Evolutionary conservation across 2,797 vertebrate species (phyloP).

Genomic region (Emys orbicularis): DNA sequence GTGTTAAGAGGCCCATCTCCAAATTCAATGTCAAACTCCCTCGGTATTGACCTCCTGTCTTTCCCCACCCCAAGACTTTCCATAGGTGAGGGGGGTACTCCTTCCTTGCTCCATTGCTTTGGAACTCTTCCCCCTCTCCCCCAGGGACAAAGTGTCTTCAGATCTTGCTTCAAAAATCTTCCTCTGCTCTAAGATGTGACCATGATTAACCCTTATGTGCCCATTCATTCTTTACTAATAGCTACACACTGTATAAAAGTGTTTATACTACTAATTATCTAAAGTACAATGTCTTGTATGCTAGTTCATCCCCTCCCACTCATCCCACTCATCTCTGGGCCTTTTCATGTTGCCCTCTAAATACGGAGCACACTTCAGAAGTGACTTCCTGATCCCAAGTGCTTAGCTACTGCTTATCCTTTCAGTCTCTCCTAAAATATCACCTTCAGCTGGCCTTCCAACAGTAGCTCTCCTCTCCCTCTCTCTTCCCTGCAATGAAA

Average conservation of each 20-base stretch:
- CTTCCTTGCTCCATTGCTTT: neutral
- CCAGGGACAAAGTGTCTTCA: neutral
- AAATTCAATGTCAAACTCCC: neutral
- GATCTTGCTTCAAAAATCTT: neutral
- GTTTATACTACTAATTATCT: neutral
- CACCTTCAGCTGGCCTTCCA: neutral
- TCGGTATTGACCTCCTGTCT: neutral
- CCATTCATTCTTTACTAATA: neutral
- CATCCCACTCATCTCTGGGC: neutral
- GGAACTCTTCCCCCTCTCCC: neutral
- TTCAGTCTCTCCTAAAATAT: neutral
- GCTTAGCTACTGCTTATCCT: neutral
- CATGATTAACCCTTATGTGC: neutral
- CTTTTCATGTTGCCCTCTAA: neutral
- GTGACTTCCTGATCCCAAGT: neutral
- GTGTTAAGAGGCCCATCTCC: rapidly evolving
- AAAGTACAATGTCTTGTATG: neutral
- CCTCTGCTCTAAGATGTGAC: neutral
- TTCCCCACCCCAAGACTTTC: neutral
- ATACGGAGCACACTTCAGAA: neutral
- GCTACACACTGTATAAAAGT: neutral
- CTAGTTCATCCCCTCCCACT: neutral
- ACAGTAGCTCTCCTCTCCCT: neutral
- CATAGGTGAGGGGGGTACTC: neutral
- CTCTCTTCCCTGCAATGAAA: neutral